Conservation (phyloP, 2,113 vertebrate species). For the Gymnobelideus leadbeateri region DNA sequence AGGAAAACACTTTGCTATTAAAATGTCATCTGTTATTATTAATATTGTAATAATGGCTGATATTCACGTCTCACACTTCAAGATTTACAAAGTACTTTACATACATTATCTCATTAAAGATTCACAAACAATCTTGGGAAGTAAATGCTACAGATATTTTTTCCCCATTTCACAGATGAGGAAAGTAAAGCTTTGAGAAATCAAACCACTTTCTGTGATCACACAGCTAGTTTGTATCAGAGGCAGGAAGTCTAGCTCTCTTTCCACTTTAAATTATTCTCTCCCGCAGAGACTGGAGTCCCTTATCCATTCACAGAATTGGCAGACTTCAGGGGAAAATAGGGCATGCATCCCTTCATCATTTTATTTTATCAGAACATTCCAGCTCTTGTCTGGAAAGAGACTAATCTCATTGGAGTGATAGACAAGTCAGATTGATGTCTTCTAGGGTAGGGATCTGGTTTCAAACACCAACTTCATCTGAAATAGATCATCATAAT, state of each 20-base stretch:
- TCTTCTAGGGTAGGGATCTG: not conserved
- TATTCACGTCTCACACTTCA: not conserved
- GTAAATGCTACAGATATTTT: not conserved
- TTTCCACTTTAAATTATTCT: not conserved
- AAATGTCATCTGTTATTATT: not conserved
- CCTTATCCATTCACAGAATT: constrained; percentile 10
- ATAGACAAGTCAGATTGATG: not conserved
- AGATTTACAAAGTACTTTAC: not conserved
- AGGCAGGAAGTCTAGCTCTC: not conserved
- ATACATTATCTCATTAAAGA: not conserved
- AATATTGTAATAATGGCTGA: not conserved
- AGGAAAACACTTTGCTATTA: not conserved
- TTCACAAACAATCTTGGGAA: not conserved
- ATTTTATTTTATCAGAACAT: not conserved
- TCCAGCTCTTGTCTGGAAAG: not conserved
- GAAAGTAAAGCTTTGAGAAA: not conserved
- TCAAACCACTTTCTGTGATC: not conserved
- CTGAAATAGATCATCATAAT: not conserved
- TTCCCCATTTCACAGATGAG: not conserved
- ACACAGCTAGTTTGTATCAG: not conserved
- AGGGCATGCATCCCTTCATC: not conserved
- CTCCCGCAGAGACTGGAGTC: not conserved
- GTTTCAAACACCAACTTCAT: constrained; percentile 6
- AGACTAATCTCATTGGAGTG: not conserved
- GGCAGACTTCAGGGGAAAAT: not conserved